Conservation (phyloP, 2,797 vertebrate species). For the Gila robusta region DNA sequence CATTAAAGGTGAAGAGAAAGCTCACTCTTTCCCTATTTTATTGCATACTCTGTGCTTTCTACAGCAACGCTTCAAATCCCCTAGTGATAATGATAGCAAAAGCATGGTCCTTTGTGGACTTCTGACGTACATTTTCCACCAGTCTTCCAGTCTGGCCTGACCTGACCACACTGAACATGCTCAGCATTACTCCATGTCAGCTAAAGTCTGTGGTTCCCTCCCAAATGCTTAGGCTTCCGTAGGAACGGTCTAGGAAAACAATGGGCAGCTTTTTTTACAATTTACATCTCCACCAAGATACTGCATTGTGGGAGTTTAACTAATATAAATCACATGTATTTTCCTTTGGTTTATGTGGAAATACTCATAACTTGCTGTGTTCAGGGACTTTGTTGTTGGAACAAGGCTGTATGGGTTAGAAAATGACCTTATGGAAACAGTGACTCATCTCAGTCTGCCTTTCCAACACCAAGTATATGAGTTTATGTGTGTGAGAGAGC, state of each 20-base stretch:
- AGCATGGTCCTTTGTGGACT: constrained; percentile 51
- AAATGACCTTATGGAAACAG: constrained; percentile 77
- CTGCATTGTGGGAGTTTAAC: constrained; percentile 41
- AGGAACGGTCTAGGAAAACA: constrained; percentile 34
- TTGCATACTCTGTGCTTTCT: constrained; percentile 72
- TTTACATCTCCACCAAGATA: constrained; percentile 16
- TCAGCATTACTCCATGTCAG: constrained; percentile 40
- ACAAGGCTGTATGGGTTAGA: constrained; percentile 68
- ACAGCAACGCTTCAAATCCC: constrained; percentile 63
- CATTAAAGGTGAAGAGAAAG: constrained; percentile 55
- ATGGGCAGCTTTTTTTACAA: constrained; percentile 22
- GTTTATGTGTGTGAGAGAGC: constrained; percentile 35
- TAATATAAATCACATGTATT: constrained; percentile 70
- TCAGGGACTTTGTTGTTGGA: constrained; percentile 66
- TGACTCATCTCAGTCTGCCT: constrained; percentile 70
- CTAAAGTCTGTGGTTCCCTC: constrained; percentile 23
- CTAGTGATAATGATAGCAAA: constrained; percentile 65
- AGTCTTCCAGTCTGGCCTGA: constrained; percentile 64
- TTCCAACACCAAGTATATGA: constrained; percentile 51
- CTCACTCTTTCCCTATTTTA: constrained; percentile 73
- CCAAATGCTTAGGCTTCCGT: constrained; percentile 28
- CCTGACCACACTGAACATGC: constrained; percentile 70
- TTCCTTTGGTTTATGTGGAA: constrained; percentile 72
- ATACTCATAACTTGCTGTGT: constrained; percentile 64
- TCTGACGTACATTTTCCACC: constrained; percentile 75